Conservation (phyloP, 1,140 invertebrate genomes). For the Bathynomus jamesi region DNA sequence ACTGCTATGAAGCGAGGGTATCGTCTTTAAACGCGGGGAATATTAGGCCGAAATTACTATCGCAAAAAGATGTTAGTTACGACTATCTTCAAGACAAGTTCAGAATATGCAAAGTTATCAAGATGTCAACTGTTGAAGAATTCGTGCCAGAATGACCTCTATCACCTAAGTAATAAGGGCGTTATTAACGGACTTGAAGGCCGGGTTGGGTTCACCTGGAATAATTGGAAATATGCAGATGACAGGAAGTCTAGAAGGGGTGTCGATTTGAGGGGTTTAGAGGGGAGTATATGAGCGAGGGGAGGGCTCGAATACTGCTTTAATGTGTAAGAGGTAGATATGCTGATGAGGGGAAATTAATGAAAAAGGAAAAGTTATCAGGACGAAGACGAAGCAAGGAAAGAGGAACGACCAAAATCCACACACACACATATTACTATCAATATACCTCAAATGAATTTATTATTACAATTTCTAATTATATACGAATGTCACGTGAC, state of each 20-base stretch:
- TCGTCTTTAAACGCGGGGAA: neutral
- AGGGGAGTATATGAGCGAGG: too few relatives aligned
- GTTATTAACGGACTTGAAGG: neutral
- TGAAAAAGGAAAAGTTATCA: too few relatives aligned
- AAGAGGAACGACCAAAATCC: too few relatives aligned
- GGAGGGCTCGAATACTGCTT: too few relatives aligned
- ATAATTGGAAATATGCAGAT: constrained; percentile 1
- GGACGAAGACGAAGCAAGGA: too few relatives aligned
- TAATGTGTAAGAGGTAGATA: too few relatives aligned
- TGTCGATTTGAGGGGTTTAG: neutral
- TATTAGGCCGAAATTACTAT: neutral
- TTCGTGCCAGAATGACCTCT: neutral
- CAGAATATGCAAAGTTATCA: constrained; percentile 1
- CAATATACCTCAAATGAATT: too few relatives aligned
- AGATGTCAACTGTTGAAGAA: neutral
- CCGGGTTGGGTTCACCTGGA: neutral
- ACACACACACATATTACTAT: too few relatives aligned
- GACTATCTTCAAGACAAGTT: neutral
- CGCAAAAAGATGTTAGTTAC: neutral
- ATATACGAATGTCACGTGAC: too few relatives aligned
- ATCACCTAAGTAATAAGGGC: neutral
- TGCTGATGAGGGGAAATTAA: too few relatives aligned
- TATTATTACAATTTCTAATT: too few relatives aligned
- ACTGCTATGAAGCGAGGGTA: neutral
- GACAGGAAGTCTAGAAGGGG: neutral